Evolutionary conservation across 2,888 invertebrate genomes (phyloP).

Genomic region (Pristionchus fissidentatus): DNA sequence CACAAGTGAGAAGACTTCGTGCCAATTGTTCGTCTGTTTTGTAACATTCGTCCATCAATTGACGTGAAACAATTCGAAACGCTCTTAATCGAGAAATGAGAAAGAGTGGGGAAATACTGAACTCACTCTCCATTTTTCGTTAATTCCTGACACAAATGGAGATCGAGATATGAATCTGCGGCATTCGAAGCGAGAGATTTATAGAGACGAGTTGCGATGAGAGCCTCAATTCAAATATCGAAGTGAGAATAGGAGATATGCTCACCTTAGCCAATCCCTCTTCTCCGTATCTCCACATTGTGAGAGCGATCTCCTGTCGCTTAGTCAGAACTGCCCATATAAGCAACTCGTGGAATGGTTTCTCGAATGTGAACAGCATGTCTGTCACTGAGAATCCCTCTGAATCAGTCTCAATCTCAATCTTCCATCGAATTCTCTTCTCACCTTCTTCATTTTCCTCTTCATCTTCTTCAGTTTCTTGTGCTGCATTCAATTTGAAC

Average conservation of each 20-base stretch:
- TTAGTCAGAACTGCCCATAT: conserved; percentile 99
- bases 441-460: conserved; percentile 27
- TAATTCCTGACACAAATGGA: conserved; percentile 83
- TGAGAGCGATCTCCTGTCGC: conserved; percentile 88
- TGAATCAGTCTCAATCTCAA: not conserved
- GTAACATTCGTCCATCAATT: conserved; percentile 94
- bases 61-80: conserved; percentile 83
- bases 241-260: not conserved
- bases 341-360: conserved; percentile 95
- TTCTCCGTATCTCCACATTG: conserved; percentile 99
- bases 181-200: conserved; percentile 98
- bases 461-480: not conserved
- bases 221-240: conserved; percentile 50
- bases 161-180: conserved; percentile 95
- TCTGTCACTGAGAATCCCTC: not conserved
- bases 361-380: conserved; percentile 64
- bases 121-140: conserved; percentile 58
- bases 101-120: too few relatives aligned
- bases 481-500: not conserved
- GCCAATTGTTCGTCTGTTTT: conserved; percentile 91
- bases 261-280: conserved; percentile 90
- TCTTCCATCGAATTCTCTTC: not conserved
- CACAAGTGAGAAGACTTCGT: conserved; percentile 93
- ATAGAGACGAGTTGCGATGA: conserved; percentile 82
- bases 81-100: conserved; percentile 62